A percentile compares a stretch with the other conserved stretches of the same genome.
phyloP scores from a whole-genome alignment of 2,113 vertebrate genomes.

The Xerus inauris region DNA sequence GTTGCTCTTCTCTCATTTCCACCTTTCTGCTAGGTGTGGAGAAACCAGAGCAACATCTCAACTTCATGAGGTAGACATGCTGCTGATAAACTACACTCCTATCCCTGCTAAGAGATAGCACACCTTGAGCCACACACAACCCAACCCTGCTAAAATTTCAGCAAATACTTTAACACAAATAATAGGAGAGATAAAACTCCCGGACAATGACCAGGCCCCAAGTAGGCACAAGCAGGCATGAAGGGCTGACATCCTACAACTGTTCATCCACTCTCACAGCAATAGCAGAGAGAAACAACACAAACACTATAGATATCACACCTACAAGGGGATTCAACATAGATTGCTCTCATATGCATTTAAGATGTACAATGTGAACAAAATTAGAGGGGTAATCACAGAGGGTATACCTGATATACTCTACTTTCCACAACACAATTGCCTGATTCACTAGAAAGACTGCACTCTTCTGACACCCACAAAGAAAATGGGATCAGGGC shows the following conservation, averaged over 20 bases:
- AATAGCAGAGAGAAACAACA: background rate
- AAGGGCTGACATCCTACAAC: background rate
- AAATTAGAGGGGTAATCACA: background rate
- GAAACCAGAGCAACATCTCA: background rate
- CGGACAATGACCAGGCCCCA: background rate
- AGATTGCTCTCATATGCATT: background rate
- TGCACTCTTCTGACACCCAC: background rate
- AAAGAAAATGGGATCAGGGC: background rate
- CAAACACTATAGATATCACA: background rate
- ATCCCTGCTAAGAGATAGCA: background rate
- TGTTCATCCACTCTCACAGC: background rate
- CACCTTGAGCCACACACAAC: background rate
- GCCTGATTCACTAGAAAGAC: background rate
- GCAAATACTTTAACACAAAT: background rate
- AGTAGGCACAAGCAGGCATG: background rate
- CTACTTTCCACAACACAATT: background rate
- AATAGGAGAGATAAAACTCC: background rate
- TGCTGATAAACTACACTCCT: background rate
- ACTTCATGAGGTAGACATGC: background rate
- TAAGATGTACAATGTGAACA: background rate
- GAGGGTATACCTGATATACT: background rate
- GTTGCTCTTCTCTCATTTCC: background rate
- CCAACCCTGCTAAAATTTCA: background rate
- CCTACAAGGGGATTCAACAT: background rate
- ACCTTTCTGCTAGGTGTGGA: background rate